Evolutionary conservation across 1,140 invertebrate genomes (phyloP).

Genomic region (Leptinotarsa texana): DNA sequence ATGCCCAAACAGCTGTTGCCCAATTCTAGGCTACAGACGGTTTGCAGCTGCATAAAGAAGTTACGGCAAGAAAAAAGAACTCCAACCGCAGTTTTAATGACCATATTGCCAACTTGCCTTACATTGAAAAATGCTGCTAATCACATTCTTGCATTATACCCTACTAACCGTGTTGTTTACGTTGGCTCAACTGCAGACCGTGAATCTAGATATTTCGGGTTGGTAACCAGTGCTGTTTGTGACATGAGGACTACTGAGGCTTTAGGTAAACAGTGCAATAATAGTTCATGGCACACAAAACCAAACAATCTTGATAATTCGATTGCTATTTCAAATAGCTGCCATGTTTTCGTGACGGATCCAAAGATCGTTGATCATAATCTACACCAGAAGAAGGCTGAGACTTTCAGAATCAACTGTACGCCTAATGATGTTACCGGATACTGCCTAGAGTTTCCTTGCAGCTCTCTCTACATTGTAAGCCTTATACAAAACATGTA

Average conservation of each 20-base stretch:
- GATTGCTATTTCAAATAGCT: constrained; percentile 78
- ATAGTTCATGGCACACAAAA: constrained; percentile 38
- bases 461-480: constrained; percentile 84
- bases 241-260: constrained; percentile 47
- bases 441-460: constrained; percentile 84
- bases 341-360: constrained; percentile 94
- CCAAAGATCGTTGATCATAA: constrained; percentile 80
- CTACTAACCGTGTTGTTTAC: constrained; percentile 82
- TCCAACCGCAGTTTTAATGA: constrained; percentile 85
- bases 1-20: constrained; percentile 85
- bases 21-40: constrained; percentile 72
- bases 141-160: constrained; percentile 78
- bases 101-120: constrained; percentile 78
- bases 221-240: constrained; percentile 79
- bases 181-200: constrained; percentile 88
- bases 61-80: constrained; percentile 86
- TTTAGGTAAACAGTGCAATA: constrained; percentile 27
- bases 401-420: constrained; percentile 78
- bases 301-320: constrained; percentile 52
- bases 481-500: constrained; percentile 71
- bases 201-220: constrained; percentile 88
- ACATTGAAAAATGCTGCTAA: constrained; percentile 73
- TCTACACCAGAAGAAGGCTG: constrained; percentile 75
- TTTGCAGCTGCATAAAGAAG: constrained; percentile 82
- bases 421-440: constrained; percentile 67